These are phyloP conservation scores for Trichopoda pennipes DNA, from an alignment of 2,888 invertebrate species.

Conservation along the genomic window DNA sequence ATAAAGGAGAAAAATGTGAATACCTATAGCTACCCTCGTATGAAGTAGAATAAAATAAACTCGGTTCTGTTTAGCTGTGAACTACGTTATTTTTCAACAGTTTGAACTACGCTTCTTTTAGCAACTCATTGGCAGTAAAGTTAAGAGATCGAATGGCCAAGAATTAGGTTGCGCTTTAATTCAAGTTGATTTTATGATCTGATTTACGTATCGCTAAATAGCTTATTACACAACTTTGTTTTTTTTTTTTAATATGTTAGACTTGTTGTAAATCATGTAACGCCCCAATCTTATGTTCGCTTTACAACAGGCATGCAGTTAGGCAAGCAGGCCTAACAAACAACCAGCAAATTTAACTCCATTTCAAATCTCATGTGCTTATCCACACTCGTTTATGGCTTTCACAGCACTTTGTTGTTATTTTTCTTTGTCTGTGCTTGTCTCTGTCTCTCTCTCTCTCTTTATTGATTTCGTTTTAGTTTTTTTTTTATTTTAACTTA, in stretches of 20 bases:
- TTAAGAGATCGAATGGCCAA: not conserved
- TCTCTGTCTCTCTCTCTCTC: too few relatives aligned
- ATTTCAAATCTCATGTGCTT: not conserved
- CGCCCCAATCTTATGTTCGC: slow-evolving; percentile 1
- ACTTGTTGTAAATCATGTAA: slow-evolving; percentile 6
- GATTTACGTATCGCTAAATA: slow-evolving; percentile 32
- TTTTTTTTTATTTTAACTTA: slow-evolving; percentile 50
- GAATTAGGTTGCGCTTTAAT: not conserved
- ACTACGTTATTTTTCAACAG: too few relatives aligned
- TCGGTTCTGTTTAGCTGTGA: too few relatives aligned
- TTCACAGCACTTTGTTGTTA: not conserved
- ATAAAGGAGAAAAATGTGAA: too few relatives aligned
- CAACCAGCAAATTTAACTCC: slow-evolving; percentile 7
- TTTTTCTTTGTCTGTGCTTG: not conserved
- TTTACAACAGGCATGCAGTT: too few relatives aligned
- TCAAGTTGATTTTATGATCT: slow-evolving; percentile 25
- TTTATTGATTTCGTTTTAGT: slow-evolving; percentile 37
- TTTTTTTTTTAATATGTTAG: not conserved
- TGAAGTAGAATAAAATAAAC: too few relatives aligned
- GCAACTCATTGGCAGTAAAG: too few relatives aligned
- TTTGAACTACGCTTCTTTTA: too few relatives aligned
- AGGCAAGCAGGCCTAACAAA: too few relatives aligned
- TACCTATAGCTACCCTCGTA: too few relatives aligned
- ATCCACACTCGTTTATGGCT: slow-evolving; percentile 6
- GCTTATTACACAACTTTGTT: slow-evolving; percentile 17